Evolutionary conservation across 1,140 invertebrate species (phyloP), one percentile per base, ranked within the genome.

Genomic region (Trichonephila clavipes): DNA sequence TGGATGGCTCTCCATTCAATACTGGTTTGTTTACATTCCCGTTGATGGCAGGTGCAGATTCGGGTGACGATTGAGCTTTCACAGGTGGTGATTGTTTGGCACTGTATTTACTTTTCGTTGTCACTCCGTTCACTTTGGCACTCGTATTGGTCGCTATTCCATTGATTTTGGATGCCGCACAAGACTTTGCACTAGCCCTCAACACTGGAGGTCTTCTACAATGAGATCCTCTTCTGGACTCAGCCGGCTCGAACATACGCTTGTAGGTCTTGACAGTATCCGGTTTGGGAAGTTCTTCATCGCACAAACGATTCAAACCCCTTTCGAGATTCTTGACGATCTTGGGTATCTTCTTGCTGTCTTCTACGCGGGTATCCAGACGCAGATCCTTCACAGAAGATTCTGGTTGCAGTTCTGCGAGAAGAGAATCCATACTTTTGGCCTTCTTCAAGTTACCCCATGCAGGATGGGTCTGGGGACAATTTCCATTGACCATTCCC

Each of bases 221-320:
- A 4, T 91, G 44, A 59, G 81, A 88, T 0, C 94, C 89, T 62
- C 85, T 87, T 34, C 83, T 91, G 28, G 87, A 87, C 24, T 93
- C 90, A 0, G 91, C 87, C 7, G 93, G 96, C 95, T 98, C 98
- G 96, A 98, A 98, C 95, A 98, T 97, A 95, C 97, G 97, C 94
- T 98, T 97, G 1, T 97, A 97, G 81, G 98, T 97, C 95, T 98
- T 98, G 66, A 98, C 98, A 82, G 98, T 97, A 96, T 98, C 98
- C 1, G 97, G 97, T 4, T 98, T 98, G 3, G 98, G 98, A 28
- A 98, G 96, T 94, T 98, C 98, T 0, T 97, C 97, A 72, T 98
- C 97, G 92, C 97, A 97, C 90, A 98, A 96, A 16, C 94, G 88
- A 24, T 93, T 88, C 64, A 81, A 40, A 8, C 87, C 72, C 85